Evolutionary conservation across 1,140 invertebrate species (phyloP), one percentile per base, ranked within the genome.

Genomic region (Drosophila trapezifrons): DNA sequence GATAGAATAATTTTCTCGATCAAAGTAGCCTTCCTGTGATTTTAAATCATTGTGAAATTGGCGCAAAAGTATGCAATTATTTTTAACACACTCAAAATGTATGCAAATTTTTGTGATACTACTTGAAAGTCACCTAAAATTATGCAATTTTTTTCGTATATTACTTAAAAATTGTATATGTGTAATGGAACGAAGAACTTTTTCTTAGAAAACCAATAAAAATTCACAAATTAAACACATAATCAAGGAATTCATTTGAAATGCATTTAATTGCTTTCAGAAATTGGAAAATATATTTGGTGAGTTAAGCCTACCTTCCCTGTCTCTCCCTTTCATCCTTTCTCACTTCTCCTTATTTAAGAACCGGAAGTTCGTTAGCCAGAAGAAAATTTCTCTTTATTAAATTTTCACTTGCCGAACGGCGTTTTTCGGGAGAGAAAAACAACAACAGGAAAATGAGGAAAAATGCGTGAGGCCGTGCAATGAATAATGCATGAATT

Each of bases 401-500:
- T 84, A 85, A 84, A 84, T 84, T 84, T 84, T 80, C 46, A 83
- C 80, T 83, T 75, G 70, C 70, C 56, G 64, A 25, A 49, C 56
- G 49, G 49, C 63, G 17, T 47, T 73, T 63, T 55, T 56, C 15
- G 58, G 72, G 65, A 40, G 58, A 63, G 72, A 37, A 80, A 75
- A 76, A 85, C 58, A 65, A 80, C 67, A 70, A 25, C 51, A 71
- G 67, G 66, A 71, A 72, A 84, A 84, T 84, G 73, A 84, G 73
- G 81, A 80, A 84, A 84, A 80, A 85, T 84, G 80, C 82, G 77
- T 64, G 76, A 77, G 70, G 77, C 43, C 81, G 58, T 85, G 80
- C 37, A 80, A 80, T 84, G 80, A 84, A 84, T 84, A 85, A 84
- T 84, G 81, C 73, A 84, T 84, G 80, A 85, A 62, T 52, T 65